A percentile compares a stretch with the other conserved stretches of the same genome.
Conservation (phyloP, 2,113 vertebrate species). For the Tamias sibiricus region DNA sequence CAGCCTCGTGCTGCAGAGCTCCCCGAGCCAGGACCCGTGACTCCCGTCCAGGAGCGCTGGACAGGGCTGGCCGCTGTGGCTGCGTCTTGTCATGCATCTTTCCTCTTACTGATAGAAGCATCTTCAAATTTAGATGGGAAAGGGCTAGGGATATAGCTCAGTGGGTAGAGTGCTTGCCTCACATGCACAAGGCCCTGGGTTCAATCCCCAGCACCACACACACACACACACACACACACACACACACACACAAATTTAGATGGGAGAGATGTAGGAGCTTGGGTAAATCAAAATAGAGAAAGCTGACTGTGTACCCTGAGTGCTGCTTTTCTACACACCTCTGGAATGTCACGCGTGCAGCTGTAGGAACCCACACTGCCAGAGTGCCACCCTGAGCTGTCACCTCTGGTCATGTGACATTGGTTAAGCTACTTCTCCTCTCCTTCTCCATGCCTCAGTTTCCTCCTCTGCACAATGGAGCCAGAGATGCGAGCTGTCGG, state of each 20-base stretch:
- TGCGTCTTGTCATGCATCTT: neutral
- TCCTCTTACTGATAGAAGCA: neutral
- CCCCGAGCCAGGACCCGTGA: too few relatives aligned
- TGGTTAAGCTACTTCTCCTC: neutral
- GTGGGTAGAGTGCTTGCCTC: too few relatives aligned
- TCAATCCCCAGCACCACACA: too few relatives aligned
- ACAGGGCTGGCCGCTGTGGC: neutral
- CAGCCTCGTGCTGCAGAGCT: neutral
- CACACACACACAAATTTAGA: neutral
- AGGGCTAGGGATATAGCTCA: too few relatives aligned
- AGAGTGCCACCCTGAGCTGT: neutral
- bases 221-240: too few relatives aligned
- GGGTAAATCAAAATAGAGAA: neutral
- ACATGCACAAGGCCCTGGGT: too few relatives aligned
- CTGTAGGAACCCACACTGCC: rapidly evolving
- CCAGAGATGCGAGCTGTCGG: neutral
- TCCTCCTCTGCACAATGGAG: neutral
- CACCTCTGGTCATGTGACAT: neutral
- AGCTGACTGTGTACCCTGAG: neutral
- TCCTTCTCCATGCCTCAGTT: neutral
- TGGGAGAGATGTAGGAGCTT: neutral
- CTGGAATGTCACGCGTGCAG: neutral
- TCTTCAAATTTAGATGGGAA: neutral
- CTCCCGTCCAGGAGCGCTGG: neutral
- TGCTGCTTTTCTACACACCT: too few relatives aligned